Evolutionary conservation across 2,888 invertebrate species (phyloP), one percentile per base, ranked within the genome.

Genomic region (Watsonalla cultraria): DNA sequence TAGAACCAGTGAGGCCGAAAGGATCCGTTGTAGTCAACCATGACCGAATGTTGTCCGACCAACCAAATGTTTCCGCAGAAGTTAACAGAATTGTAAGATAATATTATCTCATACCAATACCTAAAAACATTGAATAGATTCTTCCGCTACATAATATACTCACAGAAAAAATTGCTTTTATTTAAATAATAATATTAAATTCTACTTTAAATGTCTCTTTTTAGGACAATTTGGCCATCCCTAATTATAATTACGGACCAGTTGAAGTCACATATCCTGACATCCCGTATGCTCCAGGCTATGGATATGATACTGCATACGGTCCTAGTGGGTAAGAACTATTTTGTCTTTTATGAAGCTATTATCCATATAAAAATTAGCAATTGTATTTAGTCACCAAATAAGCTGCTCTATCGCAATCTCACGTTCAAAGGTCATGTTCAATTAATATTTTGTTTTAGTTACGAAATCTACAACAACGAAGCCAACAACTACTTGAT

Each of bases 251-350:
- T 0, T 87, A 76, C 47, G 64, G 62, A 4, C 76, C 82, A 0
- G 68, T 72, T 6, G 89, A 90, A 58, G 76, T 89, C 0, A 74
- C 78, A 0, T 90, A 86, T 51, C 88, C 90, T 33, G 88, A 89
- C 59, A 66, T 90, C 13, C 80, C 84, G 0, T 90, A 90, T 54
- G 90, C 90, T 0, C 90, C 90, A 7, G 86, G 82, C 0, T 90
- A 89, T 53, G 68, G 76, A 2, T 90, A 90, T 54, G 82, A 82
- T 42, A 59, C 65, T 47, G 76, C 73, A 34, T 85, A 82, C 52
- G 68, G 76, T 39, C 68, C 78, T 6, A 81, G 78, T 58, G 75
- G 74, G 88, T 88, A 72, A 50, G 9, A 49, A 46, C 51, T 14
- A 45, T 54, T 37, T 8, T 35, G 24, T 33, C 39, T 15, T 8